Evolutionary conservation across 2,888 invertebrate species (phyloP).

Genomic region (Synergus japonicus): DNA sequence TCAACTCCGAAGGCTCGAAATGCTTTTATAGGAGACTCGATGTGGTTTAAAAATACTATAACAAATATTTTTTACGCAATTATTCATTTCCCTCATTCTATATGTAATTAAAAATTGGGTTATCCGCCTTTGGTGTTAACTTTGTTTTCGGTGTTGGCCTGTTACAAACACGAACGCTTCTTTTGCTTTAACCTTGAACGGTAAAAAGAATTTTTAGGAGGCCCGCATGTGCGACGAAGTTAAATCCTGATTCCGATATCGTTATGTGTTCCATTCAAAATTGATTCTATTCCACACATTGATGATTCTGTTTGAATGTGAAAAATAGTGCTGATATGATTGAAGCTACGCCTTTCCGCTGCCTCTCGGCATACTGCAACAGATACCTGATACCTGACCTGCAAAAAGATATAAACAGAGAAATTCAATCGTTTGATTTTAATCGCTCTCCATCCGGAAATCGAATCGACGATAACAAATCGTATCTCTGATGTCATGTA

Average conservation of each 20-base stretch:
- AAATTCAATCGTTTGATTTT: conserved; percentile 17
- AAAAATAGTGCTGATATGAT: conserved; percentile 3
- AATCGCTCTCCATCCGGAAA: conserved; percentile 11
- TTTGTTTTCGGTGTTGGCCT: neutral
- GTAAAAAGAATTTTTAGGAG: neutral
- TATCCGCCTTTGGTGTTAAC: neutral
- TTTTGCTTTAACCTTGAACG: neutral
- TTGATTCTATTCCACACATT: neutral
- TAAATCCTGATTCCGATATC: neutral
- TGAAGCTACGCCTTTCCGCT: neutral
- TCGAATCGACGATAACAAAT: conserved; percentile 19
- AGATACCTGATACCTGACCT: conserved; percentile 1
- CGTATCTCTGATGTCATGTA: conserved; percentile 3
- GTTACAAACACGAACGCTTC: neutral
- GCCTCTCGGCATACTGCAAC: neutral
- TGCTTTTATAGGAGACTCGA: neutral
- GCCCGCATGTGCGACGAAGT: neutral
- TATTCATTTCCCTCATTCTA: too few relatives aligned
- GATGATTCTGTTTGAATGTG: neutral
- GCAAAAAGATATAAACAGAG: neutral
- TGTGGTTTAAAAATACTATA: too few relatives aligned
- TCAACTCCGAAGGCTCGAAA: neutral
- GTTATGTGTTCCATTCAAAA: neutral
- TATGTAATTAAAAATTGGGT: neutral
- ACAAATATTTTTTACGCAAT: too few relatives aligned